phyloP scores from a whole-genome alignment of 2,888 invertebrate species.

The Brachyptera putata region DNA sequence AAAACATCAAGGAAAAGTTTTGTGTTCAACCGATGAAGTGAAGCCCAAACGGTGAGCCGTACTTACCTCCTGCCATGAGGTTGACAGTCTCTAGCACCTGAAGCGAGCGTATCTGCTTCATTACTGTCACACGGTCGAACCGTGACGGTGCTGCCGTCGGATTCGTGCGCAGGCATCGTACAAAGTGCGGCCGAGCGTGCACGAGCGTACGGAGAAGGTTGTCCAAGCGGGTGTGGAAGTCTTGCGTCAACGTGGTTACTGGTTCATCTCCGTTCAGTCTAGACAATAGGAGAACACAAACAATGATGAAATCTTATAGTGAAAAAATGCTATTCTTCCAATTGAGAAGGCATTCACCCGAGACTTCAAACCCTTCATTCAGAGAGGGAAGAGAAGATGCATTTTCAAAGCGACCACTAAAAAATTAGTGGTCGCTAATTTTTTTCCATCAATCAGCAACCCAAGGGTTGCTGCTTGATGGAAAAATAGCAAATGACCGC shows the following conservation, averaged over 20 bases:
- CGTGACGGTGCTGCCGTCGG: slow-evolving; percentile 78
- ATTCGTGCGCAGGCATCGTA: slow-evolving; percentile 88
- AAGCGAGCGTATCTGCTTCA: slow-evolving; percentile 83
- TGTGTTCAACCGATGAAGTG: no score
- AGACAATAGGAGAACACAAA: slow-evolving; percentile 29
- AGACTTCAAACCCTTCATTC: no score
- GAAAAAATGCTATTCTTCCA: no score
- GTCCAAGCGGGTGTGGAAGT: slow-evolving; percentile 91
- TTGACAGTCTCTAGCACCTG: slow-evolving; percentile 93
- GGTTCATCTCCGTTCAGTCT: slow-evolving; percentile 77
- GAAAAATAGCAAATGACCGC: no score
- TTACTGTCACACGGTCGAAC: slow-evolving; percentile 79
- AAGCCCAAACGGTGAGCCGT: no score
- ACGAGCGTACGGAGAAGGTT: slow-evolving; percentile 86
- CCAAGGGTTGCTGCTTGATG: no score
- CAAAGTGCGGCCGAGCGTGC: slow-evolving; percentile 91
- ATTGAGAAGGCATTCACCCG: no score
- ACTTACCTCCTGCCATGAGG: slow-evolving; percentile 80
- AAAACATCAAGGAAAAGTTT: no score
- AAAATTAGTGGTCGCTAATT: no score
- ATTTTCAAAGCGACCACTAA: no score
- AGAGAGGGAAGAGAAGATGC: no score
- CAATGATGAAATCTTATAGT: neutral
- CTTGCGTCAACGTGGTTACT: slow-evolving; percentile 86
- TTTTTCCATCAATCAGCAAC: no score